phyloP scores from a whole-genome alignment of 1,140 invertebrate species.

The Mercenaria mercenaria region DNA sequence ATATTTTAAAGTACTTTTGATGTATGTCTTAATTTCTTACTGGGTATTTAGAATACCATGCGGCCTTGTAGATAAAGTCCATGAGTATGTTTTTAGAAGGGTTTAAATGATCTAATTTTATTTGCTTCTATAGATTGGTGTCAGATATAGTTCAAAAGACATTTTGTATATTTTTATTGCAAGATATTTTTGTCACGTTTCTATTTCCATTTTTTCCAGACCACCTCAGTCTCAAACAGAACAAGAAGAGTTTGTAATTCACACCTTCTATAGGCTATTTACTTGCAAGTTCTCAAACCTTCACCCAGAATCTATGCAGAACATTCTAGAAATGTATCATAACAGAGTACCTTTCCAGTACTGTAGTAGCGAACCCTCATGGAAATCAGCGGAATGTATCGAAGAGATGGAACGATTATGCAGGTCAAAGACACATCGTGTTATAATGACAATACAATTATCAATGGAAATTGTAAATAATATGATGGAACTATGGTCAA shows the following conservation, averaged over 20 bases:
- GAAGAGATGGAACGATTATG: neutral
- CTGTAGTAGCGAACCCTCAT: neutral
- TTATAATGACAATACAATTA: neutral
- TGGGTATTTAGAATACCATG: too few relatives aligned
- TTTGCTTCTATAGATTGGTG: too few relatives aligned
- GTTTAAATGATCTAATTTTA: too few relatives aligned
- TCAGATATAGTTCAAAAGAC: too few relatives aligned
- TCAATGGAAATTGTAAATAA: neutral
- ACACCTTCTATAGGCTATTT: neutral
- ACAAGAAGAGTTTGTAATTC: neutral
- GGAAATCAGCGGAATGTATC: neutral
- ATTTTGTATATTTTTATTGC: too few relatives aligned
- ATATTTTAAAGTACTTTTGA: too few relatives aligned
- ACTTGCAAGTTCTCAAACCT: constrained; percentile 10
- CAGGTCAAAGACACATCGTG: neutral
- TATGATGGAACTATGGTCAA: neutral
- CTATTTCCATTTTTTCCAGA: too few relatives aligned
- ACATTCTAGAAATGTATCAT: neutral
- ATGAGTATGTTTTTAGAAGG: too few relatives aligned
- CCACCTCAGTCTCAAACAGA: neutral
- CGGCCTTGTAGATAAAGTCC: too few relatives aligned
- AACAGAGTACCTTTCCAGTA: neutral
- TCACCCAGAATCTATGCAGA: neutral
- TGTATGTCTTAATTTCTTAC: too few relatives aligned
- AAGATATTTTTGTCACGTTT: too few relatives aligned